A percentile compares a stretch with the other conserved stretches of the same genome.
Conservation (phyloP, 2,113 vertebrate species). For the Albula glossodonta region DNA sequence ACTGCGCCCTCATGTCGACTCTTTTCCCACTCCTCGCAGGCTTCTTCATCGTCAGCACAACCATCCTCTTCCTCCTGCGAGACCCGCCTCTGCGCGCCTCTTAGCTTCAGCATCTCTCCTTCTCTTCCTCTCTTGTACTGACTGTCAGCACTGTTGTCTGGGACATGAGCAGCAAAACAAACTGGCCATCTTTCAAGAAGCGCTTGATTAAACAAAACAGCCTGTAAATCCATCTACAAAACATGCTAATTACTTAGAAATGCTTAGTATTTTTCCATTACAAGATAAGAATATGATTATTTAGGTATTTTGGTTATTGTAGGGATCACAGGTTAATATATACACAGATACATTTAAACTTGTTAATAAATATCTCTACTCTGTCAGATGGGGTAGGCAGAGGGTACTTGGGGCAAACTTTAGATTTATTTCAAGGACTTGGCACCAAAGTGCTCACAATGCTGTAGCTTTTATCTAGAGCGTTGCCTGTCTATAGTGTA, state of each 20-base stretch:
- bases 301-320: background rate
- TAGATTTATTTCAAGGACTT: background rate
- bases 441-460: background rate
- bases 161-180: background rate
- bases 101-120: constrained; percentile 14
- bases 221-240: background rate
- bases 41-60: constrained; percentile 26
- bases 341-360: background rate
- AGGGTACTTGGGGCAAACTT: background rate
- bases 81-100: constrained; percentile 11
- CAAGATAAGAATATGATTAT: background rate
- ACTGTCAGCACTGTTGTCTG: constrained; percentile 78
- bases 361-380: background rate
- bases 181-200: background rate
- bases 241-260: background rate
- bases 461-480: background rate
- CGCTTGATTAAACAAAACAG: background rate
- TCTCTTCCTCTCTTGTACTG: constrained; percentile 52
- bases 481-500: background rate
- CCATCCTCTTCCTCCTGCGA: constrained; percentile 29
- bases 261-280: background rate
- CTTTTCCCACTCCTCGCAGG: constrained; percentile 23
- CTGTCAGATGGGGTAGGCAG: background rate
- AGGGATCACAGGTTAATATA: background rate
- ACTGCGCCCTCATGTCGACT: constrained; percentile 22